Evolutionary conservation across 1,140 invertebrate genomes (phyloP).

Genomic region (Drosophila ercepeae): DNA sequence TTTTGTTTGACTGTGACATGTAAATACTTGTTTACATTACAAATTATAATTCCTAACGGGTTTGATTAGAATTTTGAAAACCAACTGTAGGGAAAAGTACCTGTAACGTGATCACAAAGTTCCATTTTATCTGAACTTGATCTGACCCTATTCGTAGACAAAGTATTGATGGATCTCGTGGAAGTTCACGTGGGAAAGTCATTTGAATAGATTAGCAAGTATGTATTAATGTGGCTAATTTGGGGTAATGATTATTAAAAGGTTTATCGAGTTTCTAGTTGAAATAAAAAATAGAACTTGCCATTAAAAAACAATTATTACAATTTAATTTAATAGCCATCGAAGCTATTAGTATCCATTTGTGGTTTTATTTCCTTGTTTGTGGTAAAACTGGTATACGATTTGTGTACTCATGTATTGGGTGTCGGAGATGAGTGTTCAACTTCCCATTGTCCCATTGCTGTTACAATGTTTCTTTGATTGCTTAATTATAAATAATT

Average conservation of each 20-base stretch:
- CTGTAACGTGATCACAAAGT: constrained; percentile 15
- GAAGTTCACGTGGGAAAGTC: constrained; percentile 7
- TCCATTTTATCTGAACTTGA: constrained; percentile 21
- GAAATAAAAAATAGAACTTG: not conserved
- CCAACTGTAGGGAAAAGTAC: not conserved
- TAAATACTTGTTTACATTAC: not conserved
- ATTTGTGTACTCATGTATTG: no score
- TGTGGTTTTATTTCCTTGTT: no score
- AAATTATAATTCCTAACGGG: not conserved
- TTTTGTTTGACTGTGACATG: no score
- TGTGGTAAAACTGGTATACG: no score
- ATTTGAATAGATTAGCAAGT: constrained; percentile 29
- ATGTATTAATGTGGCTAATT: not conserved
- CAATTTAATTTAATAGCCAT: not conserved
- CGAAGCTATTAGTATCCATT: no score
- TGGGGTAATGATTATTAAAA: not conserved
- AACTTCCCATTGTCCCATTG: no score
- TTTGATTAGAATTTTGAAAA: constrained; percentile 7
- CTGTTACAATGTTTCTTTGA: no score
- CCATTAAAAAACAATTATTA: not conserved
- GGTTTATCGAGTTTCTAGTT: not conserved
- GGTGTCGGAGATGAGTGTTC: no score
- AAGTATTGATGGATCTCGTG: not conserved
- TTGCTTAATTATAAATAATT: no score
- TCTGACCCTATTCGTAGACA: constrained; percentile 40